Percentiles rank a stretch among this genome's conserved stretches.
Evolutionary conservation across 2,113 vertebrate species (phyloP).

Genomic region (Aegotheles bennettii): DNA sequence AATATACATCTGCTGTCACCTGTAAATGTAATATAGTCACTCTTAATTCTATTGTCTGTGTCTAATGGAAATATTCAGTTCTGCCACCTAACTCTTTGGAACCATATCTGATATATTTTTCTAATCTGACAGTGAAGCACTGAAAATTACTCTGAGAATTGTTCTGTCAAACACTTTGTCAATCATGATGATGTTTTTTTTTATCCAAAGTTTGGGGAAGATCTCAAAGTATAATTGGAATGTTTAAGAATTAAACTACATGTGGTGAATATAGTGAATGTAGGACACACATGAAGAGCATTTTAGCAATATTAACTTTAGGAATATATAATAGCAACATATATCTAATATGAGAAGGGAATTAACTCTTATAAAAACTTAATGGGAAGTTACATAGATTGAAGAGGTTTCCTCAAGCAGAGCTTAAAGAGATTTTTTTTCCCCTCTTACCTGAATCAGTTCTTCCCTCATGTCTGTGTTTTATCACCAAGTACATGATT

Average conservation of each 20-base stretch:
- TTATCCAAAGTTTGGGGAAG: background rate
- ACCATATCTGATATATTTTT: background rate
- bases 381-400: background rate
- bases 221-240: background rate
- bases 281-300: background rate
- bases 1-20: background rate
- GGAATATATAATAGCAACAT: background rate
- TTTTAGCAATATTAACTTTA: background rate
- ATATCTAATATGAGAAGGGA: background rate
- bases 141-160: background rate
- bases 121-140: background rate
- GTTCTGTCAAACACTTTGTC: constrained; percentile 15
- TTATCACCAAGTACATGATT: background rate
- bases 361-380: background rate
- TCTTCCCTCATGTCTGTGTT: background rate
- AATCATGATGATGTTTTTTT: background rate
- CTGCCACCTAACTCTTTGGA: background rate
- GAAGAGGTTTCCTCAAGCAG: background rate
- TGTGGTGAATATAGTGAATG: background rate
- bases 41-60: background rate
- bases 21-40: background rate
- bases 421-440: background rate
- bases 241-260: background rate
- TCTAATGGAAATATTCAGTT: background rate
- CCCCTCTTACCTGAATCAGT: background rate